Evolutionary conservation across 1,140 invertebrate genomes (phyloP), one percentile per base, ranked within the genome.

Genomic region (Arctopsyche grandis): DNA sequence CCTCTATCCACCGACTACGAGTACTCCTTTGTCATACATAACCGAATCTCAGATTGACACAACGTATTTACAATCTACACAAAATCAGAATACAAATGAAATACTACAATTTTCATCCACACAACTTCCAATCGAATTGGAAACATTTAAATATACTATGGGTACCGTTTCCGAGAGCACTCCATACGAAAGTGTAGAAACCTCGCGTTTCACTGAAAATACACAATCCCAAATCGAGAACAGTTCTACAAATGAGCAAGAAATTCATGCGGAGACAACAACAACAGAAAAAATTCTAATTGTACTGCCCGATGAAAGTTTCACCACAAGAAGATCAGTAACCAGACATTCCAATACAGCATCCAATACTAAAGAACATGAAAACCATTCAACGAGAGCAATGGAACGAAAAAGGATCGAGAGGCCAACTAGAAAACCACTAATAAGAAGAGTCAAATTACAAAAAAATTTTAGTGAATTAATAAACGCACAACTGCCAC

Each of bases 401-500:
- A 74, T 69, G 19, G 60, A 26, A 16, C 48, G 19, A 16, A 38
- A 29, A 77, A 44, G 22, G 16, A 14, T 26, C 10, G 58, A 29
- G 9, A 77, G 58, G 76, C 52, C 43, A 29, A 63, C 38, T 69
- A 69, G 24, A 52, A 78, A 71, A 75, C 48, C 74, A 12, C 26
- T 9, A 26, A 73, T 44, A 43, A 71, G 75, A 70, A 63, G 77
- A 77, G 75, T 60, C 14, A 82, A 81, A 46, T 58, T 81, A 79
- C 81, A 82, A 69, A 82, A 82, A 63, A 82, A 82, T 69, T 82
- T 82, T 77, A 82, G 84, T 9, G 83, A 85, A 73, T 83, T 85
- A 9, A 83, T 85, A 38, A 85, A 83, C 79, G 83, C 83, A 44
- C 85, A 86, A 83, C 29, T 86, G 63, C 84, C 85, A 38, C 77